Evolutionary conservation across 2,797 vertebrate species (phyloP), one percentile per base, ranked within the genome.

Genomic region (Eupleurogrammus muticus): DNA sequence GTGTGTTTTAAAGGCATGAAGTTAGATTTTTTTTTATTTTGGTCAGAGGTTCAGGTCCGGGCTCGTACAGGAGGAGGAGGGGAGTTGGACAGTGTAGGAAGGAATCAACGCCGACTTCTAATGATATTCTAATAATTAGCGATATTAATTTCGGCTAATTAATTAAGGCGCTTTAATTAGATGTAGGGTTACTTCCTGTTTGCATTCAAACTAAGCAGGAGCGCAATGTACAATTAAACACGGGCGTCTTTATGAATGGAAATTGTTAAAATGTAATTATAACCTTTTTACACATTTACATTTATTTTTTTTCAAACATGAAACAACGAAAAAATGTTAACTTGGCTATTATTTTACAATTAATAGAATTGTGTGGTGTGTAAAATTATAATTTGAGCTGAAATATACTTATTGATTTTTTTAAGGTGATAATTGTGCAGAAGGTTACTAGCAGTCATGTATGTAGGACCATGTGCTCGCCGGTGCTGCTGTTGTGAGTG

Each of bases 101-200:
- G 64, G 67, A 67, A 67, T 60, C 73, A 64, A 73, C 55, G 69
- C 46, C 44, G 49, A 34, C 67, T 74, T 80, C 53, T 67, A 19
- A n/a, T 75, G 51, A 75, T 86, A 82, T 67, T 80, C 66, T 63
- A 73, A 73, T 85, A 77, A 88, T 89, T 84, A 87, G 68, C 40
- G 21, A 5, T 77, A 85, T 85, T 89, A 92, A 87, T 87, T 78
- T 66, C 14, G 24, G 32, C 9, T 81, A 78, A 86, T 88, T 90
- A 90, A 92, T 86, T 76, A 74, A 42, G 28, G 46, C 12, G 16
- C n/a, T 44, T 78, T 84, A 75, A 71, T 90, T 84, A 76, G 44
- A 71, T 51, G 2, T 17, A 2, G 21, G 10, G 56, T 71, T 63
- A 53, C 73, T 84, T 52, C 4, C 3, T 34, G 73, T 77, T 75